phyloP scores from a whole-genome alignment of 2,888 invertebrate genomes.

The Leptinotarsa tumamoca region DNA sequence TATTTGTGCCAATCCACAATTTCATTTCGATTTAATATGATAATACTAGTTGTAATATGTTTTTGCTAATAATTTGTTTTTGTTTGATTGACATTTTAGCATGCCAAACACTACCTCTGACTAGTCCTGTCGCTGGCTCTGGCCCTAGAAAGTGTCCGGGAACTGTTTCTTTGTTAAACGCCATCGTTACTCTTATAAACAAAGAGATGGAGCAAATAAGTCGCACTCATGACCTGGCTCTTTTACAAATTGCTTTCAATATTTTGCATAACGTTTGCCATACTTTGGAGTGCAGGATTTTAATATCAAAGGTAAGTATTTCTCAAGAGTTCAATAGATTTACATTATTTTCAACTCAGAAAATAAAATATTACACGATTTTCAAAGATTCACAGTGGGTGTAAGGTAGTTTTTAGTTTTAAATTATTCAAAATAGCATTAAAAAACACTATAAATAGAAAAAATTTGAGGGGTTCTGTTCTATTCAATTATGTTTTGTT shows the following conservation, averaged over 20 bases:
- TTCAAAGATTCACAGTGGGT: too few relatives aligned
- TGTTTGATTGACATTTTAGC: conserved; percentile 59
- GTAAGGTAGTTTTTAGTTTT: too few relatives aligned
- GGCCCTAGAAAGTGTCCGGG: conserved; percentile 69
- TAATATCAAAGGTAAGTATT: conserved; percentile 71
- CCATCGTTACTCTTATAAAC: conserved; percentile 66
- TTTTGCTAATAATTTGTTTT: conserved; percentile 4
- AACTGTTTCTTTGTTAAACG: conserved; percentile 68
- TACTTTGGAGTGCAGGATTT: conserved; percentile 73
- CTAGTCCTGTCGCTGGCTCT: conserved; percentile 68
- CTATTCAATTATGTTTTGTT: too few relatives aligned
- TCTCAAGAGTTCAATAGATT: background rate
- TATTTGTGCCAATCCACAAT: too few relatives aligned
- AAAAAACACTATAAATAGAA: too few relatives aligned
- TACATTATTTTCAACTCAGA: too few relatives aligned
- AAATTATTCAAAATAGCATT: too few relatives aligned
- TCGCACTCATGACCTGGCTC: conserved; percentile 65
- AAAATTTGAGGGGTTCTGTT: too few relatives aligned
- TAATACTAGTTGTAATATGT: too few relatives aligned
- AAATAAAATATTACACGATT: too few relatives aligned
- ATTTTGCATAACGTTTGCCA: conserved; percentile 69
- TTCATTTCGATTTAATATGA: too few relatives aligned
- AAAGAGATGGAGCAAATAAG: conserved; percentile 70
- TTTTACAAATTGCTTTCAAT: conserved; percentile 67
- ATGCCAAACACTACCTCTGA: conserved; percentile 68